Evolutionary conservation across 2,797 vertebrate species (phyloP).

Genomic region (Arremon aurantiirostris): DNA sequence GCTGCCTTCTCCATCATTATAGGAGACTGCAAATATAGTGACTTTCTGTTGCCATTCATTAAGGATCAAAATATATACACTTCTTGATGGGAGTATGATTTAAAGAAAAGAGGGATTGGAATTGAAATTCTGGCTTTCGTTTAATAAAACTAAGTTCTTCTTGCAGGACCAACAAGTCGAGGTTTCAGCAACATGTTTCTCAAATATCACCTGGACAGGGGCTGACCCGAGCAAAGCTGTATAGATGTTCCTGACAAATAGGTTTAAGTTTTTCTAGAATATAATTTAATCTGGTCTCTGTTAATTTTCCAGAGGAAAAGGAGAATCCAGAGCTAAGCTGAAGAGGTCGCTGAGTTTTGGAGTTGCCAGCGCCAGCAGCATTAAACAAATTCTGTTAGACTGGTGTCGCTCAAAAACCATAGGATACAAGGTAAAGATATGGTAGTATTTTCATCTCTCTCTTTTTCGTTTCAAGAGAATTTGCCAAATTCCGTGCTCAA

Average conservation of each 20-base stretch:
- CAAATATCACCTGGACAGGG: background rate
- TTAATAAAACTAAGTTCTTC: background rate
- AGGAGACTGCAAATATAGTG: background rate
- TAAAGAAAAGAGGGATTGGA: background rate
- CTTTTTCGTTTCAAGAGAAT: background rate
- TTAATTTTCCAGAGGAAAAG: constrained; percentile 70
- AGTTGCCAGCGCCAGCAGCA: constrained; percentile 88
- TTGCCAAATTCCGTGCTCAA: background rate
- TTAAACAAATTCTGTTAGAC: constrained; percentile 92
- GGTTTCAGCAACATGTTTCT: background rate
- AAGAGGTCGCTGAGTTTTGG: constrained; percentile 92
- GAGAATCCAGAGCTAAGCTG: constrained; percentile 85
- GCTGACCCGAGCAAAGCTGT: background rate
- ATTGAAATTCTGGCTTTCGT: background rate
- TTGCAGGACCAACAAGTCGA: background rate
- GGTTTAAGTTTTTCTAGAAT: background rate
- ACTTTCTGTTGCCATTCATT: background rate
- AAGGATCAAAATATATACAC: background rate
- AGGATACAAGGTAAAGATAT: constrained; percentile 86
- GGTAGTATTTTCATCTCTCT: background rate
- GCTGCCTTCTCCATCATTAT: background rate
- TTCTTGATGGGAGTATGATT: background rate
- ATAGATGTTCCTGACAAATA: background rate
- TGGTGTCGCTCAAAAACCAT: constrained; percentile 97
- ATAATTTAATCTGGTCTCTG: constrained; percentile 1